These are phyloP conservation scores for Nematolebias whitei DNA, from an alignment of 2,113 vertebrate species.

Conservation along the genomic window DNA sequence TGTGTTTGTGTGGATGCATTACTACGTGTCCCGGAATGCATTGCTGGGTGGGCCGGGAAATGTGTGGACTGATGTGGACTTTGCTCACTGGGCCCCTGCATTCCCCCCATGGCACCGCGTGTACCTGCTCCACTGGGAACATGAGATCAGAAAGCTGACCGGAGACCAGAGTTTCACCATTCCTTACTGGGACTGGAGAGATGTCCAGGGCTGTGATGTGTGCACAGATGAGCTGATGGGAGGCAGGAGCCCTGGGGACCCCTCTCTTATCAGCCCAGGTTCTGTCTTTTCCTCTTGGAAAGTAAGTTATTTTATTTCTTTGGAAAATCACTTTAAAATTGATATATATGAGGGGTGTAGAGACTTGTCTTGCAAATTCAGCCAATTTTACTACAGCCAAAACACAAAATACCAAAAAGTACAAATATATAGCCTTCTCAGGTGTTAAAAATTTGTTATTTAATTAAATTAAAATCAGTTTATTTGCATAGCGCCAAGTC, in stretches of 20 bases:
- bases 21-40: slow-evolving; percentile 89
- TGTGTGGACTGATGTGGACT: slow-evolving; percentile 90
- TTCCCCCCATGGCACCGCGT: slow-evolving; percentile 94
- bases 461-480: no score
- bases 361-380: background rate
- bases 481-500: no score
- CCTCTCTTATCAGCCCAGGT: slow-evolving; percentile 85
- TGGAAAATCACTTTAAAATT: background rate
- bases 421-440: no score
- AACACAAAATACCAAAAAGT: no score
- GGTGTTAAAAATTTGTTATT: no score
- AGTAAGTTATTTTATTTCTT: slow-evolving; percentile 74
- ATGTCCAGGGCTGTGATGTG: slow-evolving; percentile 85
- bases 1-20: slow-evolving; percentile 97
- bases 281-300: slow-evolving; percentile 95
- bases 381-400: no score
- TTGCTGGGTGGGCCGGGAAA: slow-evolving; percentile 82
- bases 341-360: no score
- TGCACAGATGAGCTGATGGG: slow-evolving; percentile 94
- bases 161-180: slow-evolving; percentile 89
- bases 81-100: slow-evolving; percentile 91
- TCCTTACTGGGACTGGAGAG: slow-evolving; percentile 97
- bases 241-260: slow-evolving; percentile 78
- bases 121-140: slow-evolving; percentile 91
- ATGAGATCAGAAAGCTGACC: slow-evolving; percentile 85